phyloP scores from a whole-genome alignment of 2,797 vertebrate genomes.

The Pelochelys cantorii region DNA sequence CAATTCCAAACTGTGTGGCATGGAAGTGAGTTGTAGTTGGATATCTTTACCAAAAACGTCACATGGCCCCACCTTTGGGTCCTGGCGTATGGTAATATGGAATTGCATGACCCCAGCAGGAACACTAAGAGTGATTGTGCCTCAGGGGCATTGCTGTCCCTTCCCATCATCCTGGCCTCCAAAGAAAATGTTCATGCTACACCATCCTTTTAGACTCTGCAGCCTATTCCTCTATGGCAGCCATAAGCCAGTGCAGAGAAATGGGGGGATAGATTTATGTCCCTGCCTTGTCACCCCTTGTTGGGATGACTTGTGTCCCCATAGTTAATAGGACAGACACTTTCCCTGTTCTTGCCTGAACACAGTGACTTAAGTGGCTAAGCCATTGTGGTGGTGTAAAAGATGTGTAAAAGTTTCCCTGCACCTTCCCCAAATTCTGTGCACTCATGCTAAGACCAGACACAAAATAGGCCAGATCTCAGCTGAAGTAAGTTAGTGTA shows the following conservation, averaged over 20 bases:
- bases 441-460: neutral
- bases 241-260: neutral
- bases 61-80: neutral
- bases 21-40: neutral
- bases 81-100: neutral
- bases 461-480: slow-evolving; percentile 4
- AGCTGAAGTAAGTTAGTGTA: neutral
- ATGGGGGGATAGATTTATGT: neutral
- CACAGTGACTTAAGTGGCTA: neutral
- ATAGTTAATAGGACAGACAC: neutral
- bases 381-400: neutral
- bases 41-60: neutral
- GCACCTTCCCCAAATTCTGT: neutral
- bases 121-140: too few relatives aligned
- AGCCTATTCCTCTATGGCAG: neutral
- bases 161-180: neutral
- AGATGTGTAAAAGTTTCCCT: rapidly evolving
- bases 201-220: neutral
- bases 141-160: neutral
- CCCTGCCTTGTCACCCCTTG: neutral
- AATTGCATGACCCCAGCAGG: too few relatives aligned
- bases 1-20: neutral
- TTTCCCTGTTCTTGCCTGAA: neutral
- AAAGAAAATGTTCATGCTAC: neutral
- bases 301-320: neutral